Conservation (phyloP, 2,888 invertebrate species). For the Caenorhabditis japonica region DNA sequence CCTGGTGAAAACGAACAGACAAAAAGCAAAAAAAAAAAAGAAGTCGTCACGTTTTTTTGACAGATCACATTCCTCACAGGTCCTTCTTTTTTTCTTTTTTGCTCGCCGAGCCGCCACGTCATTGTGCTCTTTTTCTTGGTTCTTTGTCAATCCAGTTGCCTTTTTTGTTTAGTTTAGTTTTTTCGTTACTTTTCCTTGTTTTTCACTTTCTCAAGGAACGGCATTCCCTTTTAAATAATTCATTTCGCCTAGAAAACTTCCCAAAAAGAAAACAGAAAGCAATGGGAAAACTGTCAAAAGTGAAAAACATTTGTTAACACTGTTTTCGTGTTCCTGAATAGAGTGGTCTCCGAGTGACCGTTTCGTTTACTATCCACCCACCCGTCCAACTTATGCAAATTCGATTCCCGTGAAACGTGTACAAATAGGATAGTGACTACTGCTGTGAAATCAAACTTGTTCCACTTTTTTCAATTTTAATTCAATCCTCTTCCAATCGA, state of each 20-base stretch:
- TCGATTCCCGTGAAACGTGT: not conserved
- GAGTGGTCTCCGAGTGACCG: constrained; percentile 39
- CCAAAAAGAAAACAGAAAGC: not conserved
- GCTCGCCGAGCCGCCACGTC: too few relatives aligned
- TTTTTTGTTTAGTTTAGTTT: constrained; percentile 5
- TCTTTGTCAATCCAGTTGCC: too few relatives aligned
- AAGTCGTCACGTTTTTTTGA: constrained; percentile 23
- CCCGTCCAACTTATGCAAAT: constrained; percentile 28
- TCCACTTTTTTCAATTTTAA: too few relatives aligned
- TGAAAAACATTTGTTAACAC: not conserved
- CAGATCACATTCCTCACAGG: constrained; percentile 24
- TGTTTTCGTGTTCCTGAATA: not conserved
- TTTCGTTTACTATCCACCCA: constrained; percentile 16
- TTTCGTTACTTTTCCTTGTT: constrained; percentile 27
- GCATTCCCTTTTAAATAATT: too few relatives aligned
- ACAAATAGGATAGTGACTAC: not conserved
- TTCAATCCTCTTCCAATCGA: constrained; percentile 26
- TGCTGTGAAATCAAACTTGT: too few relatives aligned
- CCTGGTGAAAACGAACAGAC: too few relatives aligned
- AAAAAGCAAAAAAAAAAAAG: constrained; percentile 18
- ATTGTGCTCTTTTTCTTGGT: too few relatives aligned
- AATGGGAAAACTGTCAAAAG: not conserved
- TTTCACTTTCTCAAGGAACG: constrained; percentile 4
- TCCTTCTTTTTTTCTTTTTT: not conserved
- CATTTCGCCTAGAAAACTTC: too few relatives aligned